A percentile compares a stretch with the other conserved stretches of the same genome.
Conservation (phyloP, 1,140 invertebrate genomes). For the Drosophila kanapiae region DNA sequence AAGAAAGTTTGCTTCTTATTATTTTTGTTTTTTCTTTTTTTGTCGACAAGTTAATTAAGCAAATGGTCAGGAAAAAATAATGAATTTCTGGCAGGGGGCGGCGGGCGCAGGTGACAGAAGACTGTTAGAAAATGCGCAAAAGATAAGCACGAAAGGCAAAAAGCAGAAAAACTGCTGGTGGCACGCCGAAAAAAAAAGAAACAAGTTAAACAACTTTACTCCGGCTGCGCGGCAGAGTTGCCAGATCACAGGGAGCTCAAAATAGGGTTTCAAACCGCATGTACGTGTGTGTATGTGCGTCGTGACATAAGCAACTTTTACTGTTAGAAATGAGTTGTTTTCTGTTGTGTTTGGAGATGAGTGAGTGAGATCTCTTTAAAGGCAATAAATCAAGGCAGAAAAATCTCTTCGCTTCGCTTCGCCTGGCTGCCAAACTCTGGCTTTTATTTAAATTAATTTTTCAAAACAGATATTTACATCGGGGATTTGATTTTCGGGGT, state of each 20-base stretch:
- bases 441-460: conserved; percentile 28
- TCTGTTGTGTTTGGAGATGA: conserved; percentile 44
- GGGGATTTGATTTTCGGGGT: conserved; percentile 24
- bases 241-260: conserved; percentile 57
- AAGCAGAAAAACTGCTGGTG: conserved; percentile 71
- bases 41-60: conserved; percentile 71
- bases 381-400: conserved; percentile 25
- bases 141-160: conserved; percentile 66
- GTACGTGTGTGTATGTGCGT: conserved; percentile 37
- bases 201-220: conserved; percentile 81
- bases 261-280: conserved; percentile 42
- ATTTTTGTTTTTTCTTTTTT: conserved; percentile 13
- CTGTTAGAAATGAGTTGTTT: conserved; percentile 74
- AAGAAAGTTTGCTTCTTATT: conserved; percentile 29
- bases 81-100: conserved; percentile 29
- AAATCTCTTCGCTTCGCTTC: conserved; percentile 40
- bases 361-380: conserved; percentile 31
- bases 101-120: conserved; percentile 28
- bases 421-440: conserved; percentile 49
- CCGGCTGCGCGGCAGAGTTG: conserved; percentile 57
- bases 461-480: conserved; percentile 57
- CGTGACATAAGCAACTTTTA: conserved; percentile 83
- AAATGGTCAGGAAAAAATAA: conserved; percentile 45
- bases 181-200: conserved; percentile 75
- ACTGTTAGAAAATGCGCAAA: conserved; percentile 67